These are phyloP conservation scores for Trichopoda pennipes DNA, from an alignment of 2,888 invertebrate genomes.

Conservation along the genomic window DNA sequence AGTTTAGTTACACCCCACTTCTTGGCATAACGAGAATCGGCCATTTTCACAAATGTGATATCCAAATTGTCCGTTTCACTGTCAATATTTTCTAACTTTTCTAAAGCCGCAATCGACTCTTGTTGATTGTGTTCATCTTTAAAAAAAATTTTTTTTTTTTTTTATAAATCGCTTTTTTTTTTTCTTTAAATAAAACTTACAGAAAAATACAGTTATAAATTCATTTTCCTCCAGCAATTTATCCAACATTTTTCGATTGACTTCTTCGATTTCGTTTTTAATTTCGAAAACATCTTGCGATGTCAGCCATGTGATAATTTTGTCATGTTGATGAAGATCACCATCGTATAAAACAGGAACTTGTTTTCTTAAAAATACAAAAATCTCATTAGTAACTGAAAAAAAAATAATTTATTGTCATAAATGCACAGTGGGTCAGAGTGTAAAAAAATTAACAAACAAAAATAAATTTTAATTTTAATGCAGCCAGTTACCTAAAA, in stretches of 20 bases:
- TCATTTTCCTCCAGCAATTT: conserved; percentile 97
- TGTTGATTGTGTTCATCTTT: conserved; percentile 90
- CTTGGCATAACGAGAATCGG: conserved; percentile 93
- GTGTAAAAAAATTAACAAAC: no score
- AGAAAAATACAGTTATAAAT: conserved; percentile 96
- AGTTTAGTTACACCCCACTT: conserved; percentile 96
- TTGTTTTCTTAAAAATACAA: conserved; percentile 81
- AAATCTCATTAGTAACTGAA: no score
- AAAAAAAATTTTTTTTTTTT: not conserved
- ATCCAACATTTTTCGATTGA: conserved; percentile 97
- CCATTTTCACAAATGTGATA: conserved; percentile 96
- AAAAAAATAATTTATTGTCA: not conserved
- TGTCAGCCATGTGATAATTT: conserved; percentile 93
- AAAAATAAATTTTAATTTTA: no score
- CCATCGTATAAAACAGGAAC: conserved; percentile 94
- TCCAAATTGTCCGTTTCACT: conserved; percentile 96
- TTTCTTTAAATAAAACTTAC: conserved; percentile 84
- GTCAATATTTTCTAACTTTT: conserved; percentile 95
- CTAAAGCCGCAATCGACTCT: conserved; percentile 91
- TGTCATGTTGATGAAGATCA: conserved; percentile 92
- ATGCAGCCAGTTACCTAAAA: no score
- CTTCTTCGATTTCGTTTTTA: conserved; percentile 98
- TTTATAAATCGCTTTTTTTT: no score
- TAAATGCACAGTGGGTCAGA: no score
- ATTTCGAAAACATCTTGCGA: conserved; percentile 97